Conservation (phyloP, 2,797 vertebrate species). For the Sebastes elongatus region DNA sequence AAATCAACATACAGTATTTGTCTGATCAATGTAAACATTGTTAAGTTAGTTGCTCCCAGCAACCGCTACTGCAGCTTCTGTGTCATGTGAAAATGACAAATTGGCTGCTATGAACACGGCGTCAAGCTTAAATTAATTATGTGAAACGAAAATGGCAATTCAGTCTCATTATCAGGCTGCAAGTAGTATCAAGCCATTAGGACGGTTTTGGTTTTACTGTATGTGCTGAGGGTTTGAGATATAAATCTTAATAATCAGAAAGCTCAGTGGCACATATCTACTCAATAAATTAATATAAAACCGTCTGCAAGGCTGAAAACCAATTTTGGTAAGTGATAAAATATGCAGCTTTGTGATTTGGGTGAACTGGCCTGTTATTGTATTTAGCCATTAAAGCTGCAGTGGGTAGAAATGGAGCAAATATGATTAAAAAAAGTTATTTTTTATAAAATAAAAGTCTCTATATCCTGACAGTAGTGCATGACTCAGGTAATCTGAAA, state of each 20-base stretch:
- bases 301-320: background rate
- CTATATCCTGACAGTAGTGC: too few relatives aligned
- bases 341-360: background rate
- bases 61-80: background rate
- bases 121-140: background rate
- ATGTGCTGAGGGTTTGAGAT: background rate
- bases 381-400: too few relatives aligned
- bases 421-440: too few relatives aligned
- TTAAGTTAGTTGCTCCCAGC: background rate
- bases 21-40: background rate
- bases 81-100: background rate
- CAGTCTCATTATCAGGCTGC: background rate
- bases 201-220: background rate
- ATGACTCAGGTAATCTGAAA: too few relatives aligned
- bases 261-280: background rate
- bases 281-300: background rate
- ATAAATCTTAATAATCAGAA: background rate
- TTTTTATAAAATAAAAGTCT: too few relatives aligned
- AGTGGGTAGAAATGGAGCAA: too few relatives aligned
- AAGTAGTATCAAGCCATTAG: background rate
- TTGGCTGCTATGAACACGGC: background rate
- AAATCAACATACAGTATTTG: background rate
- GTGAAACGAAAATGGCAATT: background rate
- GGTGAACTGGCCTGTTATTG: background rate
- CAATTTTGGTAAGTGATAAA: background rate